Evolutionary conservation across 1,140 invertebrate genomes (phyloP).

Genomic region (Euschistus heros): DNA sequence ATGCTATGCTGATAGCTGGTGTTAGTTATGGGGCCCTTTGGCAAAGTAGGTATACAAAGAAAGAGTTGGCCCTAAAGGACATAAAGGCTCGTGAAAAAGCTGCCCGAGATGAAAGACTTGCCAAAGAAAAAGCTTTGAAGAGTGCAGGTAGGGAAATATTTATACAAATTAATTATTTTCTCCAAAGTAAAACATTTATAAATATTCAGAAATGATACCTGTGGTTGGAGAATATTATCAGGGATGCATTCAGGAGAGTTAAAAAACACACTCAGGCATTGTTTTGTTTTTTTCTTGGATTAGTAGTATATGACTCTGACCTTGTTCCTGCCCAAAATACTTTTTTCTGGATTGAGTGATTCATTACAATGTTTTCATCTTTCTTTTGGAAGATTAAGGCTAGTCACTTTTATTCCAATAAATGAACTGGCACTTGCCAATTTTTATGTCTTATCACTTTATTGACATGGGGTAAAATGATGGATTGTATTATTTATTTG

Average conservation of each 20-base stretch:
- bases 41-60: constrained; percentile 25
- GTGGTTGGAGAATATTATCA: not conserved
- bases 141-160: constrained; percentile 14
- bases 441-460: too few species aligned
- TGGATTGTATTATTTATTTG: too few species aligned
- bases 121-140: constrained; percentile 8
- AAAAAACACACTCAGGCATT: not conserved
- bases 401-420: too few species aligned
- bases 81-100: constrained; percentile 22
- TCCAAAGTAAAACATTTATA: not conserved
- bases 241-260: not conserved
- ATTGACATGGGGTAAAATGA: too few species aligned
- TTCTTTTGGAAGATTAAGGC: too few species aligned
- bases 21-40: constrained; percentile 26
- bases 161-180: not conserved
- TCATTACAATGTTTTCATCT: too few species aligned
- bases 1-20: constrained; percentile 23
- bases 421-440: too few species aligned
- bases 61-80: constrained; percentile 24
- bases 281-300: too few species aligned
- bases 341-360: too few species aligned
- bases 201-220: not conserved
- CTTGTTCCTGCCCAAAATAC: too few species aligned
- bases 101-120: constrained; percentile 22
- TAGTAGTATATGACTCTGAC: too few species aligned